Conservation (phyloP, 2,888 invertebrate species). For the Ophioninae sp. region DNA sequence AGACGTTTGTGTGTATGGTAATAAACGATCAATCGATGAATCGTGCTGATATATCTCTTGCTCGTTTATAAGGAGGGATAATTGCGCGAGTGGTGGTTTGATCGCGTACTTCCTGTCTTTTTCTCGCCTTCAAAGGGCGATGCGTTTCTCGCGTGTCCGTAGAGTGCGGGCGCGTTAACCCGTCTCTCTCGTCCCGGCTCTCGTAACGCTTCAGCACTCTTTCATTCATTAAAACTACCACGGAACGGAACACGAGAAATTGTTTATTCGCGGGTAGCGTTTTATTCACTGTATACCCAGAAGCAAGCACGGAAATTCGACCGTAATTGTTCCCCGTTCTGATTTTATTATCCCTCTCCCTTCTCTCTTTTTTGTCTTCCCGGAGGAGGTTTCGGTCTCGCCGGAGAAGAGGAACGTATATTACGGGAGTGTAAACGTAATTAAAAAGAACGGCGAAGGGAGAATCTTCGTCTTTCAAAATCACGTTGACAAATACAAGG, state of each 20-base stretch:
- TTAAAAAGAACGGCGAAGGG: too few species aligned
- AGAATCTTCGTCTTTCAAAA: too few species aligned
- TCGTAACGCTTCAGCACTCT: slow-evolving; percentile 46
- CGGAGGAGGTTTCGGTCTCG: neutral
- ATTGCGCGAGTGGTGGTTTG: slow-evolving; percentile 40
- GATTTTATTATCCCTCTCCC: neutral
- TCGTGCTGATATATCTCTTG: slow-evolving; percentile 50
- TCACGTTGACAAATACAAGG: too few species aligned
- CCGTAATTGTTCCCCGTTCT: neutral
- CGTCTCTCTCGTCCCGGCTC: slow-evolving; percentile 18
- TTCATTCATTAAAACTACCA: slow-evolving; percentile 52
- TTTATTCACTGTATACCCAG: neutral
- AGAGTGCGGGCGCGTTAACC: neutral
- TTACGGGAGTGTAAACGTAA: too few species aligned
- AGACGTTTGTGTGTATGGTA: too few species aligned
- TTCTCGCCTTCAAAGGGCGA: neutral
- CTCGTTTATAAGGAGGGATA: slow-evolving; percentile 65
- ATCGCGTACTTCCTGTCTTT: slow-evolving; percentile 46
- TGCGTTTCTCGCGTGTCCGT: neutral
- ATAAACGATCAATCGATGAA: neutral
- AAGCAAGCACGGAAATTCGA: neutral
- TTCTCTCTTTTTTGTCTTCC: neutral
- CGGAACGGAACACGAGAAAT: slow-evolving; percentile 10
- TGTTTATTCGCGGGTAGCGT: neutral
- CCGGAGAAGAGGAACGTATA: too few species aligned